A percentile compares a stretch with the other conserved stretches of the same genome.
These are phyloP conservation scores for Drosophila kepulauana DNA, from an alignment of 1,140 invertebrate genomes.

Conservation along the genomic window DNA sequence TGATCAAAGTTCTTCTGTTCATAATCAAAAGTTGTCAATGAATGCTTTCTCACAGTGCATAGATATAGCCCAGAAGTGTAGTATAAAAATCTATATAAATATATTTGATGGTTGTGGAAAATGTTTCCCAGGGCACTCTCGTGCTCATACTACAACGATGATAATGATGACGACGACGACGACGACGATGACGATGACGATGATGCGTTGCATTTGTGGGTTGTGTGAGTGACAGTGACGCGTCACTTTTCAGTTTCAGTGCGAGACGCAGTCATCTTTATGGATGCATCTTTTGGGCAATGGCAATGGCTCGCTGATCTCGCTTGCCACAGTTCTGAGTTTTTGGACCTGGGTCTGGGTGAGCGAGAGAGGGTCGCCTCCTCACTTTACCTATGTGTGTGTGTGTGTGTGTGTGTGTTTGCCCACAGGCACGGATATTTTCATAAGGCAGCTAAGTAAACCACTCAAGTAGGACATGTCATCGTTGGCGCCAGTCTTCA, in stretches of 20 bases:
- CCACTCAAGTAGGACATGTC: slow-evolving; percentile 85
- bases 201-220: slow-evolving; percentile 74
- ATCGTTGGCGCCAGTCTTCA: slow-evolving; percentile 81
- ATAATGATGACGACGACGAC: too few species aligned
- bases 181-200: slow-evolving; percentile 57
- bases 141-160: slow-evolving; percentile 38
- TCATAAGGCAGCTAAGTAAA: slow-evolving; percentile 85
- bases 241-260: slow-evolving; percentile 67
- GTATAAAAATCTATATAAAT: slow-evolving; percentile 1
- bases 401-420: slow-evolving; percentile 60
- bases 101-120: slow-evolving; percentile 30
- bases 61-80: slow-evolving; percentile 13
- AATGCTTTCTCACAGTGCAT: slow-evolving; percentile 9
- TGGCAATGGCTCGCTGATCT: slow-evolving; percentile 17
- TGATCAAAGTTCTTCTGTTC: too few species aligned
- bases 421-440: slow-evolving; percentile 82
- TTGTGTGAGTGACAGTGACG: slow-evolving; percentile 81
- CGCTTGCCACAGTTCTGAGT: too few species aligned
- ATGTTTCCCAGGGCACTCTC: slow-evolving; percentile 72
- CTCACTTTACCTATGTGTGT: slow-evolving; percentile 12
- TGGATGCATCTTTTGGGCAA: slow-evolving; percentile 38
- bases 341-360: slow-evolving; percentile 15
- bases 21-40: too few species aligned
- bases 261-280: slow-evolving; percentile 28
- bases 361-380: slow-evolving; percentile 46